Conservation (phyloP, 2,113 vertebrate species). For the Dasypus novemcinctus region DNA sequence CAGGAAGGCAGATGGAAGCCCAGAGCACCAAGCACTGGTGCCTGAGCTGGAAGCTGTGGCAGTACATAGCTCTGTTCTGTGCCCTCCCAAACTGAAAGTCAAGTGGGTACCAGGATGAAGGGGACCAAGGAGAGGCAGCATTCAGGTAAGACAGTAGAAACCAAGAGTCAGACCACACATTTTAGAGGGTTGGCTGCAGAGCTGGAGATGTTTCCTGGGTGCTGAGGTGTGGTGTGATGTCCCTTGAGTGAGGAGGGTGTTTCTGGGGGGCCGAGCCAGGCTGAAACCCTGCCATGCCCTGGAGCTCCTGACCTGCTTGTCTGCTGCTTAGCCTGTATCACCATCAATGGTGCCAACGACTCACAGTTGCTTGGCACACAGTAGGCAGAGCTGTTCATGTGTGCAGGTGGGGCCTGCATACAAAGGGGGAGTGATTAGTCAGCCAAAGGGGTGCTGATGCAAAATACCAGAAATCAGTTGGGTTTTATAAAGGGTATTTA, state of each 20-base stretch:
- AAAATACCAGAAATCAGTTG: too few species aligned
- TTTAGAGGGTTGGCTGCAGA: not conserved
- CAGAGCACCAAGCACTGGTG: not conserved
- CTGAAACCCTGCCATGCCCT: not conserved
- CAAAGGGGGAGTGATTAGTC: too few species aligned
- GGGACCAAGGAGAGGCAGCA: not conserved
- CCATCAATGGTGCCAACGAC: fast-evolving
- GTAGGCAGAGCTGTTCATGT: not conserved
- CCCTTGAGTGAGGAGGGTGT: too few species aligned
- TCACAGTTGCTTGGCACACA: not conserved
- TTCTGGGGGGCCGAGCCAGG: not conserved
- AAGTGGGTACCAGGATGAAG: not conserved
- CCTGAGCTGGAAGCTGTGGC: not conserved
- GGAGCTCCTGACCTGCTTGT: fast-evolving
- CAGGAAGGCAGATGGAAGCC: not conserved
- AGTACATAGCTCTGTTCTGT: not conserved
- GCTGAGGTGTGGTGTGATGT: not conserved
- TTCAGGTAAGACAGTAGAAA: not conserved
- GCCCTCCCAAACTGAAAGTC: not conserved
- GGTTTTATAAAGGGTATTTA: too few species aligned
- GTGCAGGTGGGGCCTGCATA: not conserved
- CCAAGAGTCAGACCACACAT: not conserved
- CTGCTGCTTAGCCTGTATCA: not conserved
- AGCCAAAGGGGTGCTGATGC: too few species aligned
- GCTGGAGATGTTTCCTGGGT: not conserved